Evolutionary conservation across 2,888 invertebrate species (phyloP).

Genomic region (Catocala nupta): DNA sequence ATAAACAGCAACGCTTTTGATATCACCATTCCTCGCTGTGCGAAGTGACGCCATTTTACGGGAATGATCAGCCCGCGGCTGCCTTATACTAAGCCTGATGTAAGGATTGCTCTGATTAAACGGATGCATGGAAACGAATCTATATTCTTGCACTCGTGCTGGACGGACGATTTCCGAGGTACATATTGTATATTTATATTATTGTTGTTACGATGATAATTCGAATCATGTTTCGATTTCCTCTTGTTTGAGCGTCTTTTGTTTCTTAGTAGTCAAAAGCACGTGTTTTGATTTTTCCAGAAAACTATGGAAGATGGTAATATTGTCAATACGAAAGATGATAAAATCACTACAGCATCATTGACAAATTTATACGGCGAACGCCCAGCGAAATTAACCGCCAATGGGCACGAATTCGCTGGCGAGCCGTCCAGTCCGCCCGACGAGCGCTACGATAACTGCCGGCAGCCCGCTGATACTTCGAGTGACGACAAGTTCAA

Average conservation of each 20-base stretch:
- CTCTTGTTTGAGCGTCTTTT: constrained; percentile 83
- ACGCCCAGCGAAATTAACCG: constrained; percentile 72
- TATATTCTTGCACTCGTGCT: constrained; percentile 84
- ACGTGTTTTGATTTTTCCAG: constrained; percentile 82
- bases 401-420: constrained; percentile 78
- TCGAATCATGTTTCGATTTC: constrained; percentile 78
- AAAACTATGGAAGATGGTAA: constrained; percentile 88
- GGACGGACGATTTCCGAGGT: constrained; percentile 87
- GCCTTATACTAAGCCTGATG: constrained; percentile 84
- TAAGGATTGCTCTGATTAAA: constrained; percentile 80
- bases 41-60: constrained; percentile 88
- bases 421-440: constrained; percentile 65
- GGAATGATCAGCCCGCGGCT: constrained; percentile 87
- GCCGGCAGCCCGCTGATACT: constrained; percentile 63
- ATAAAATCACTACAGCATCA: constrained; percentile 73
- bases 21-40: constrained; percentile 83
- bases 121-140: constrained; percentile 85
- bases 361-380: constrained; percentile 75
- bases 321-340: constrained; percentile 78
- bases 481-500: constrained; percentile 71
- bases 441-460: constrained; percentile 58
- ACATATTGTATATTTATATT: constrained; percentile 60
- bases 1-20: constrained; percentile 73
- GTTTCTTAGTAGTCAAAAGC: constrained; percentile 79
- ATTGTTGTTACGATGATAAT: constrained; percentile 70